Conservation (phyloP, 2,113 vertebrate species). For the Protomyctophum bolini region DNA sequence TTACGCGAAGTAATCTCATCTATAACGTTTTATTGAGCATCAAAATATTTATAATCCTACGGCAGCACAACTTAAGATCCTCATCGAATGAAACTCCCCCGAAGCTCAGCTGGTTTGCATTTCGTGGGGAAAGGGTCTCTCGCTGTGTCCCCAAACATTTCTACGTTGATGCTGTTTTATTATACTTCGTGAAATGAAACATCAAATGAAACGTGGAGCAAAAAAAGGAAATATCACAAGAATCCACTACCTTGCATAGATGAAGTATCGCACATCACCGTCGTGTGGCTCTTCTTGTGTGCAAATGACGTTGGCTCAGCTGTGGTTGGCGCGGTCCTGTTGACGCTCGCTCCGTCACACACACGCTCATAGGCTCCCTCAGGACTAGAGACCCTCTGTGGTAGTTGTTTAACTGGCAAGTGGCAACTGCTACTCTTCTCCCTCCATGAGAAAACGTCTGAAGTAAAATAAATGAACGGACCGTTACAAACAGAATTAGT, state of each 20-base stretch:
- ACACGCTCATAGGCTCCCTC: slow-evolving; percentile 47
- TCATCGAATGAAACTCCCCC: slow-evolving; percentile 28
- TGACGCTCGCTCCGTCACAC: slow-evolving; percentile 71
- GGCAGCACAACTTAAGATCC: slow-evolving; percentile 52
- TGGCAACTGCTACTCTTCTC: too few species aligned
- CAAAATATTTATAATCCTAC: slow-evolving; percentile 42
- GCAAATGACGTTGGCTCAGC: slow-evolving; percentile 61
- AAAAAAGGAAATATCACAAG: slow-evolving; percentile 5
- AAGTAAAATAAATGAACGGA: too few species aligned
- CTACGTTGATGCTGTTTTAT: slow-evolving; percentile 1
- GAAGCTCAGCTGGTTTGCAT: slow-evolving; percentile 39
- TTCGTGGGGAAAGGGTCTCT: slow-evolving; percentile 46
- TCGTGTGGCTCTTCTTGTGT: slow-evolving; percentile 53
- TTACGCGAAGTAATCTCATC: slow-evolving; percentile 63
- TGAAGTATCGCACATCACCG: slow-evolving; percentile 46
- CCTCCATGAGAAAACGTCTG: too few species aligned
- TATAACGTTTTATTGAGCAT: slow-evolving; percentile 52
- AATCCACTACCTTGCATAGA: slow-evolving; percentile 27
- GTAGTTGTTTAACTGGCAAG: too few species aligned
- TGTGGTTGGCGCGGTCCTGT: slow-evolving; percentile 64
- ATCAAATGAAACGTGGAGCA: neutral
- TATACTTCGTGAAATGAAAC: neutral
- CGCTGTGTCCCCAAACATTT: slow-evolving; percentile 41
- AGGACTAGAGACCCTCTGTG: slow-evolving; percentile 27
- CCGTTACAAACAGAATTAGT: too few species aligned